Evolutionary conservation across 2,797 vertebrate genomes (phyloP), one percentile per base, ranked within the genome.

Genomic region (Lycodopsis pacificus): DNA sequence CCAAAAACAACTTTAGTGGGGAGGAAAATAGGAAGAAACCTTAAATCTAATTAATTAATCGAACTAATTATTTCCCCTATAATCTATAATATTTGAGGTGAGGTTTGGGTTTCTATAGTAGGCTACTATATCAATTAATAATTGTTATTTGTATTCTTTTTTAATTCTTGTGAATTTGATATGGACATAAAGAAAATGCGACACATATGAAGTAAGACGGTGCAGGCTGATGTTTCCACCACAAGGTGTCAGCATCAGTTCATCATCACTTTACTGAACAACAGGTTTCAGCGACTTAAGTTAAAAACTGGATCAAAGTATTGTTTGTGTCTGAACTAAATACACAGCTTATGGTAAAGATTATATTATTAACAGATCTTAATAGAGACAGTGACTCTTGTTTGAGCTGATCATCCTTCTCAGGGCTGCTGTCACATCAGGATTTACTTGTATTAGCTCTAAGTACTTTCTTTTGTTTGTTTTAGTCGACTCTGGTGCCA

Each of bases 201-300:
- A 8, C 20, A 10, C 2, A n/a, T 12, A 32, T 34, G 7, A 34
- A 25, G 15, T 7, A 8, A 15, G 15, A 38, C 27, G 36, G 32
- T 4, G 9, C 46, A 62, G 36, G 5, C 8, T 27, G 20, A 32
- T 22, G 17, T 7, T 54, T 54, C 17, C 8, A 5, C 85, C 91
- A 89, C 85, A 57, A n/a, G 89, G 80, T 76, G 90, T 70, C 86
- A 86, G 82, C 54, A 32, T 89, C 57, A 34, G 11, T 57, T 77
- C 36, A 76, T 71, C 54, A 0, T 46, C 46, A 48, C 5, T 44
- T 62, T 3, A 27, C 25, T 34, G 27, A 36, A 7, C 9, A 11
- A 2, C 67, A 71, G 15, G 48, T 58, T 76, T 77, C 36, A 56
- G 9, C 5, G 34, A 27, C 5, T 13, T 3, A 25, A 25, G 25